Base-by-base conservation (phyloP, 2,888 invertebrate genomes). In the Augochlorella aurata region DNA sequence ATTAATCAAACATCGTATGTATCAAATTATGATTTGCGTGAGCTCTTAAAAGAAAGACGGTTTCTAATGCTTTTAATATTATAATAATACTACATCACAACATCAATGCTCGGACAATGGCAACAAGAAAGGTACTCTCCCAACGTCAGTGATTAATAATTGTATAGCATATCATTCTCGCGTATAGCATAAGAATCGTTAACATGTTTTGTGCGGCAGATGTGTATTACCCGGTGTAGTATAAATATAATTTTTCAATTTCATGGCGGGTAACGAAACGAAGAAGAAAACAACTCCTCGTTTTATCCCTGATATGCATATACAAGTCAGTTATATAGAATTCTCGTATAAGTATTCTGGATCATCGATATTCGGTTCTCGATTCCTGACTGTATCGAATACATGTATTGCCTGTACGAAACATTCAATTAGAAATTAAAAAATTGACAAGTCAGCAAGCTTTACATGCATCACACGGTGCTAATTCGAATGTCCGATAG, bases 1-100 rank as follows among this genome's bases (percentile, higher is more conserved):
- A 73, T 82, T 79, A 75, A 69, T 76, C 80, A 82, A 84, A 85
- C 71, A 78, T 78, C 61, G 74, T 76, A 77, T 71, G 79, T 86
- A 82, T 83, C 83, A 83, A 85, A 87, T 83, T 77, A 82, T 82
- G 77, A 80, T 80, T 85, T 83, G 49, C 68, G 58, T 78, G 58
- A 54, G 47, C 72, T 54, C 7, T 61, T 29, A 71, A 77, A 65
- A 80, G 73, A 79, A 54, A 38, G 78, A 83, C 83, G 82, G 76
- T 77, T 85, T 76, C 45, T 38, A 83, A 87, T 82, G 80, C 85
- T 65, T 78, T 82, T 66, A 78, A 74, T n/a, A 29, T 49, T 38
- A 81, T 82, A 84, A 84, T 76, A 80, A 7, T 38, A 38, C 65
- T 81, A 83, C 79, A 85, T 85, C 81, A 81, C 85, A 85, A 81